Percentiles rank a stretch among this genome's conserved stretches.
Evolutionary conservation across 2,113 vertebrate genomes (phyloP).

Genomic region (Stegostoma tigrinum): DNA sequence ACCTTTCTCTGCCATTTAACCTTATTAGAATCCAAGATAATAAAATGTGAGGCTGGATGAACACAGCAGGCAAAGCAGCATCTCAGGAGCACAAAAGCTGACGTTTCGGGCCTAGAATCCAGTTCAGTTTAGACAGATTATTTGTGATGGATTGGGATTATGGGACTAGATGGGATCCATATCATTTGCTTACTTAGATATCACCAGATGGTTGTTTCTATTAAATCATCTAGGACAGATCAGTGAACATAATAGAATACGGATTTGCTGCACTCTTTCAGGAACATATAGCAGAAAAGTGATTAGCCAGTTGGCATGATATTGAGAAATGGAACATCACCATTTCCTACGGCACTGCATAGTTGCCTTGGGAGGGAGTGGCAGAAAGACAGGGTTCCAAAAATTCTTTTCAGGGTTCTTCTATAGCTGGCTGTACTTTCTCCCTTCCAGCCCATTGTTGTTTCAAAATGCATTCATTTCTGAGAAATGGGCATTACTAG

Average conservation of each 20-base stretch:
- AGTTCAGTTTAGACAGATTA: background rate
- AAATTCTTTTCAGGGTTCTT: background rate
- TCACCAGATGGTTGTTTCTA: background rate
- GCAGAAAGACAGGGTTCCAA: background rate
- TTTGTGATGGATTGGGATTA: background rate
- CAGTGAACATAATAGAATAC: background rate
- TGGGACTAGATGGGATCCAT: background rate
- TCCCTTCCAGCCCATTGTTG: background rate
- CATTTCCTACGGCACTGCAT: background rate
- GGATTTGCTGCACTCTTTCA: background rate
- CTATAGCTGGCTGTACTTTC: background rate
- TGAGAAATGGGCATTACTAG: too few species aligned
- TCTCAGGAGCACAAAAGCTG: too few species aligned
- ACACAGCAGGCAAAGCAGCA: too few species aligned
- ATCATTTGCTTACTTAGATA: background rate
- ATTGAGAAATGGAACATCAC: background rate
- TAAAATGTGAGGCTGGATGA: too few species aligned
- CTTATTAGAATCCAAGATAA: background rate
- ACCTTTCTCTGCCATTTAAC: background rate
- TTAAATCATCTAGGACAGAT: background rate
- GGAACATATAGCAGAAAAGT: background rate
- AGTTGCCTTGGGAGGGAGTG: background rate
- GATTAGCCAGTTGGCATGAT: background rate
- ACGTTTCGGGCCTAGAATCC: too few species aligned
- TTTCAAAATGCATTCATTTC: too few species aligned